Evolutionary conservation across 2,888 invertebrate genomes (phyloP), one percentile per base, ranked within the genome.

Genomic region (Girardia tigrina): DNA sequence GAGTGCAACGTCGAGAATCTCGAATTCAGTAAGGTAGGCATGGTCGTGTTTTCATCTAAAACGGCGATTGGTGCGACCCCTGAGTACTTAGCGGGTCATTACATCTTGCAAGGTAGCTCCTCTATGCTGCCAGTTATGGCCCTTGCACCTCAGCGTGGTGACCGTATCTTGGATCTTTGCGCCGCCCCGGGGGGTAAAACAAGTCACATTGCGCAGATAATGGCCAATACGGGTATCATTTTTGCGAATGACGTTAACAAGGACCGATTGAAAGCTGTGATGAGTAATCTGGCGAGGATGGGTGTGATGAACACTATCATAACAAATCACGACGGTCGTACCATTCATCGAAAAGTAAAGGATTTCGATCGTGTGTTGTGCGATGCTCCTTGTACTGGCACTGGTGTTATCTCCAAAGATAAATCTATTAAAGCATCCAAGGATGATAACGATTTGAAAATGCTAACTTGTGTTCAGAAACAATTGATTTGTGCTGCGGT

Each of bases 121-220:
- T 97, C 95, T 86, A 89, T 94, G 81, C 85, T 99, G 75, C 97
- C 98, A 0, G 97, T 98, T 0, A 94, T 98, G 92, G 92, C 98
- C 0, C 86, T 99, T 75, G 94, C 92, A 0, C 97, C 98, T 0
- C 92, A 94, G 27, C 74, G 29, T 16, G 72, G 42, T 81, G 95
- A 97, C 85, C 87, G 82, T 72, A 89, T 97, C 78, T 86, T 99
- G 29, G 98, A 99, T 82, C 91, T 99, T 93, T 92, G 94, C 83
- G 89, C 95, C 0, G 98, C 98, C 0, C 98, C 98, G 0, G 98
- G 98, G 71, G 98, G 98, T 8, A 99, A 99, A 86, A 92, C 97
- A 0, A 92, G 94, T 0, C 94, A 99, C 84, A 94, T 99, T 77
- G 91, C 94, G 73, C 90, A 95, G 0, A 86, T 98, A 14, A 98